These are phyloP conservation scores for Drosophila bunnanda DNA, from an alignment of 2,888 invertebrate genomes.

Conservation along the genomic window DNA sequence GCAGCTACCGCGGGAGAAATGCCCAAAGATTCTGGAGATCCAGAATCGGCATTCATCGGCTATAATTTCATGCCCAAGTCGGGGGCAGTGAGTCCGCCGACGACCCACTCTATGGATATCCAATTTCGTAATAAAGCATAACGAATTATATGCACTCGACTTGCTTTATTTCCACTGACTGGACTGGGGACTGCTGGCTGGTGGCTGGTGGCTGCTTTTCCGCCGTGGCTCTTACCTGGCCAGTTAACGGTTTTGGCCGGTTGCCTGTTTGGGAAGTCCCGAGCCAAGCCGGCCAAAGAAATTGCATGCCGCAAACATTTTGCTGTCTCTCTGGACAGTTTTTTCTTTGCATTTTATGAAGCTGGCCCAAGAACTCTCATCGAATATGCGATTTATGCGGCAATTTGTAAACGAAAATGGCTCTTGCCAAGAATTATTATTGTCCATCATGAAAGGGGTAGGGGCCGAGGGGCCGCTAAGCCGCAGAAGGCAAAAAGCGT, in stretches of 20 bases:
- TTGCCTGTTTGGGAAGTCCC: constrained; percentile 48
- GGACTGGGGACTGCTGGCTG: constrained; percentile 17
- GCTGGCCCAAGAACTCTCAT: constrained; percentile 67
- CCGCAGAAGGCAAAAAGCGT: constrained; percentile 19
- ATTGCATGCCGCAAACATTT: constrained; percentile 51
- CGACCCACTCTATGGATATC: constrained; percentile 69
- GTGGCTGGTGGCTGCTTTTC: constrained; percentile 8
- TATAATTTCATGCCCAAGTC: constrained; percentile 64
- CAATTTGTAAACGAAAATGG: constrained; percentile 81
- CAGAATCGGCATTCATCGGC: constrained; percentile 57
- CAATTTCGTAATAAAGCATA: constrained; percentile 80
- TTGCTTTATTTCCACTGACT: constrained; percentile 71
- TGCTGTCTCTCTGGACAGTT: constrained; percentile 1
- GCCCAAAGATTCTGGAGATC: constrained; percentile 36
- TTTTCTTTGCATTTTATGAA: constrained; percentile 60
- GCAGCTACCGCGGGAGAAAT: constrained; percentile 62
- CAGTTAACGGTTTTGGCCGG: constrained; percentile 73
- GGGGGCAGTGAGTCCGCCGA: constrained; percentile 22
- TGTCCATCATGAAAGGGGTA: constrained; percentile 74
- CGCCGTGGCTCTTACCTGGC: constrained; percentile 43
- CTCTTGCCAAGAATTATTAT: constrained; percentile 80
- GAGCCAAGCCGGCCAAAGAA: constrained; percentile 36
- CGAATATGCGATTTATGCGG: constrained; percentile 81
- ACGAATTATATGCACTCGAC: constrained; percentile 80
- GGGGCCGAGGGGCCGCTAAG: constrained; percentile 33